A percentile compares a stretch with the other conserved stretches of the same genome.
Conservation (phyloP, 2,888 invertebrate genomes). For the Julus scanicus region DNA sequence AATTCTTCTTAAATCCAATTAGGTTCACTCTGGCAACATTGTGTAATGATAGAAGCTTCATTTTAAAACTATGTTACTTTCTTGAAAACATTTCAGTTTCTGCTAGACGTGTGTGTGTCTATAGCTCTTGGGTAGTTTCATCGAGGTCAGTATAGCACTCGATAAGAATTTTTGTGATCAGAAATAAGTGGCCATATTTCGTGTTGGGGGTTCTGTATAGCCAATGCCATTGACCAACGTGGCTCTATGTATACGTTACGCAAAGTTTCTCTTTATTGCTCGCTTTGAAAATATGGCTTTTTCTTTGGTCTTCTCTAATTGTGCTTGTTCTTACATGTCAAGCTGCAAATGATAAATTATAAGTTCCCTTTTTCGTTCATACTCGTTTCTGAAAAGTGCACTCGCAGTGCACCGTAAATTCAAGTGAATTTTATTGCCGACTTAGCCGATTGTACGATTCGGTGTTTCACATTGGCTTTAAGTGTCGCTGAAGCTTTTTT, state of each 20-base stretch:
- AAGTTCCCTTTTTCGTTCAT: background rate
- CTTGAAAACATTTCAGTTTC: too few species aligned
- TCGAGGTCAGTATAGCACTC: background rate
- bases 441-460: conserved; percentile 40
- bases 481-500: background rate
- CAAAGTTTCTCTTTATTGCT: conserved; percentile 34
- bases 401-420: conserved; percentile 6
- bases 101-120: too few species aligned
- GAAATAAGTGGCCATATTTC: background rate
- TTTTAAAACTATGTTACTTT: too few species aligned
- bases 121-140: background rate
- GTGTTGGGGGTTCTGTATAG: background rate
- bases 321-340: conserved; percentile 6
- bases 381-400: background rate
- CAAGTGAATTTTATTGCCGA: conserved; percentile 40
- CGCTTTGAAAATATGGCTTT: conserved; percentile 32
- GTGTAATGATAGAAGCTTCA: too few species aligned
- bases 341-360: background rate
- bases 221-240: background rate
- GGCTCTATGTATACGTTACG: background rate
- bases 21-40: too few species aligned
- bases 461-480: conserved; percentile 2
- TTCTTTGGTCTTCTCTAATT: background rate
- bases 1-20: too few species aligned
- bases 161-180: background rate